phyloP scores from a whole-genome alignment of 2,888 invertebrate species.

The Pseudoips prasinana region DNA sequence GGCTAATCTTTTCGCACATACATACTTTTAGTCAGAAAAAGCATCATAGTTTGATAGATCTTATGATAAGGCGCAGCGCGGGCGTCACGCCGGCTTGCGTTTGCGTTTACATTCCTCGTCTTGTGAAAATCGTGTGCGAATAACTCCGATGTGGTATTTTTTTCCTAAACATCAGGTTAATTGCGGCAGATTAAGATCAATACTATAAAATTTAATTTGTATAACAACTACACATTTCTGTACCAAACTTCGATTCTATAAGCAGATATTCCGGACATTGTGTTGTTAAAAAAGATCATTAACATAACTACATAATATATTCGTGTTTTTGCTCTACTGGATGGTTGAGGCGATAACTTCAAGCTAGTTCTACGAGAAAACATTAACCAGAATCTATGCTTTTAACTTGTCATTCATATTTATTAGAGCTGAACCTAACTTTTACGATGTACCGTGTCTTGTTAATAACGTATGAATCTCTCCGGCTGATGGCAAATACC shows the following conservation, averaged over 20 bases:
- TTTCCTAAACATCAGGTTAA: slow-evolving; percentile 55
- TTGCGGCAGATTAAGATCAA: slow-evolving; percentile 52
- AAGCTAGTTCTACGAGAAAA: slow-evolving; percentile 23
- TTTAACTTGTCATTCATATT: slow-evolving; percentile 26
- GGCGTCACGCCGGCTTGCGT: slow-evolving; percentile 51
- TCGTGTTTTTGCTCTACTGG: slow-evolving; percentile 19
- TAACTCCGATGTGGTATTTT: slow-evolving; percentile 47
- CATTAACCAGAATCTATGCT: slow-evolving; percentile 18
- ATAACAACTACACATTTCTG: slow-evolving; percentile 35
- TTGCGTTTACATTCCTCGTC: slow-evolving; percentile 44
- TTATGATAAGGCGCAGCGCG: slow-evolving; percentile 45
- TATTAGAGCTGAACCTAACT: slow-evolving; percentile 30
- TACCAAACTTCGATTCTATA: slow-evolving; percentile 21
- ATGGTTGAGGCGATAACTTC: slow-evolving; percentile 28
- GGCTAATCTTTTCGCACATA: slow-evolving; percentile 50
- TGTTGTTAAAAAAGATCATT: slow-evolving; percentile 18
- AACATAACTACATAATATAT: slow-evolving; percentile 25
- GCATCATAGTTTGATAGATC: slow-evolving; percentile 55
- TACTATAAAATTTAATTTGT: slow-evolving; percentile 54
- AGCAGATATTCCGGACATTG: slow-evolving; percentile 16
- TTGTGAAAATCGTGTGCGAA: slow-evolving; percentile 57
- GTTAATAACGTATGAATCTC: slow-evolving; percentile 3
- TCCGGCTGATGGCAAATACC: slow-evolving; percentile 2
- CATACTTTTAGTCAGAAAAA: slow-evolving; percentile 45
- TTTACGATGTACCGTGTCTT: slow-evolving; percentile 11